Evolutionary conservation across 2,797 vertebrate genomes (phyloP).

Genomic region (Picus viridis): DNA sequence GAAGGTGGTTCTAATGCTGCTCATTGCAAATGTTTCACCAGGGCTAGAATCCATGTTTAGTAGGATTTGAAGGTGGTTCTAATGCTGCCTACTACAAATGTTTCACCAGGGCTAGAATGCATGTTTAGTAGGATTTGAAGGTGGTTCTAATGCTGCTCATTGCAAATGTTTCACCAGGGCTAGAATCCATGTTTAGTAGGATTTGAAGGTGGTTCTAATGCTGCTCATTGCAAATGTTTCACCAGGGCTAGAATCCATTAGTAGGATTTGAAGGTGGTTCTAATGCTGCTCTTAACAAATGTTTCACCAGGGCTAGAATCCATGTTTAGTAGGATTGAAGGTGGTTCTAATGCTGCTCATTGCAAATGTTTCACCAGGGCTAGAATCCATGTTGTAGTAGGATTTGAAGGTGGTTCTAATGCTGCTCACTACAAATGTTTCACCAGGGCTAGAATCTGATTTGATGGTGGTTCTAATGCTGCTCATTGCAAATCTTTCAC

Average conservation of each 20-base stretch:
- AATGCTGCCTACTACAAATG: background rate
- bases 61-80: background rate
- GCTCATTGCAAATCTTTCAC: no score
- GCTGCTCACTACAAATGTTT: background rate
- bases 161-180: background rate
- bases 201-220: background rate
- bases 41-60: background rate
- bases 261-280: background rate
- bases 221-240: background rate
- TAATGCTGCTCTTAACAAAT: background rate
- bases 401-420: background rate
- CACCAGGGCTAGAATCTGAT: no score
- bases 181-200: background rate
- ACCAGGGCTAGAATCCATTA: background rate
- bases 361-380: background rate
- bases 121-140: background rate
- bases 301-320: background rate
- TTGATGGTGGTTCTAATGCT: no score
- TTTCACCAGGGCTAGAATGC: background rate
- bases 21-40: background rate
- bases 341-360: background rate
- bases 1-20: background rate
- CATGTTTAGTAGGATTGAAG: background rate
- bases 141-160: background rate
- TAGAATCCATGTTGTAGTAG: background rate